Base-by-base conservation (phyloP, 2,888 invertebrate genomes). In the Muschampia plurimacula region DNA sequence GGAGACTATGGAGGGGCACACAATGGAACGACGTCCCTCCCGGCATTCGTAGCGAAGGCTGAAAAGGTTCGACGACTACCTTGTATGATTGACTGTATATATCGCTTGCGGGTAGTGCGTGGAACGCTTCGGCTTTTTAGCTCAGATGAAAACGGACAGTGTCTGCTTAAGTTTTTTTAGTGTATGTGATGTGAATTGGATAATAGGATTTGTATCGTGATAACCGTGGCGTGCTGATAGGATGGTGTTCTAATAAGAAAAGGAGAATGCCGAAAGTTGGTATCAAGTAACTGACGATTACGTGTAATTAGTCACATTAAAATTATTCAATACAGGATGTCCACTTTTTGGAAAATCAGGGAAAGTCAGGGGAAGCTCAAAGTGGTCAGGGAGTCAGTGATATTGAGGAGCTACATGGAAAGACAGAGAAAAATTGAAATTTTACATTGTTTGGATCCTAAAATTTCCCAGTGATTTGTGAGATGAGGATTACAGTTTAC, bases 1-100 rank as follows among this genome's bases (percentile, higher is more conserved):
- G 0, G 97, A 96, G 67, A 95, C 96, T 0, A 88, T 96, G 82
- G 92, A 96, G 78, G 97, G 74, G 49, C 52, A 52, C 8, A 71
- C 66, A 13, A 71, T 75, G 2, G 91, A 90, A 76, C 75, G 92
- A 13, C 74, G 90, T 9, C 89, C 89, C 6, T 85, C 90, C 49
- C 74, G 89, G 0, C 89, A 89, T 74, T 86, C 94, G 92, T 95
- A 95, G 95, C 95, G 89, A 88, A 89, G 92, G 92, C 89, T 88
- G n/a, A 85, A 78, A 67, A 90, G 87, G 91, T 94, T 93, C 91
- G 82, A 88, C 87, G 90, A 92, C 90, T 94, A 94, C 89, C 93
- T 94, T 76, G 94, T 94, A 55, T 94, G 88, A 93, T 75, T 55
- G 46, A 52, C 67, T 72, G 60, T 72, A 69, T 39, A 66, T 72